These are phyloP conservation scores for Heliconius cydno DNA, from an alignment of 2,888 invertebrate species.

Conservation along the genomic window DNA sequence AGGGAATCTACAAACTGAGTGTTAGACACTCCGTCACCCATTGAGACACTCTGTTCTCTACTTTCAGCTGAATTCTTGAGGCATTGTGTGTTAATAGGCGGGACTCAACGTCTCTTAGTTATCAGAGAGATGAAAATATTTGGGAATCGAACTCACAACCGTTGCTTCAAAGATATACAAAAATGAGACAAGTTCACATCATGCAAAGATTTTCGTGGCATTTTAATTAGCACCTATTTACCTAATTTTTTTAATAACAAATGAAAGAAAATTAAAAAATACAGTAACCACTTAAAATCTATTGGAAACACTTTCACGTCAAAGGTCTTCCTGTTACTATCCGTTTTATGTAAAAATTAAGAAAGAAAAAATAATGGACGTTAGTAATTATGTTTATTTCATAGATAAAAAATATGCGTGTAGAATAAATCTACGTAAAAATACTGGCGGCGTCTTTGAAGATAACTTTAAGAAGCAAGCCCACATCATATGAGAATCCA, in stretches of 20 bases:
- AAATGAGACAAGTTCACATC: no score
- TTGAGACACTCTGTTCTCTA: no score
- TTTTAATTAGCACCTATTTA: no score
- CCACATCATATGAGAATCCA: slow-evolving; percentile 46
- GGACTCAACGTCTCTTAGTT: no score
- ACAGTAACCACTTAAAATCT: not conserved
- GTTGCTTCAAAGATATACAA: no score
- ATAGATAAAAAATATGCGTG: not conserved
- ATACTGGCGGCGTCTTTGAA: slow-evolving; percentile 15
- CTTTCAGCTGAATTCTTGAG: no score
- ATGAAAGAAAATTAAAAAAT: not conserved
- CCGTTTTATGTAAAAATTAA: not conserved
- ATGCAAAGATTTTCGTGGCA: no score
- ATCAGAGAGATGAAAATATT: no score
- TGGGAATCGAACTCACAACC: no score
- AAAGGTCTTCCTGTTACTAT: not conserved
- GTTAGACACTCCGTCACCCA: no score
- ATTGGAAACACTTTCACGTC: not conserved
- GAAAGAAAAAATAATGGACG: not conserved
- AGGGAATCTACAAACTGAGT: no score
- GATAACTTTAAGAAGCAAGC: slow-evolving; percentile 14
- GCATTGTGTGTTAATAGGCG: no score
- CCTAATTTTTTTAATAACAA: not conserved
- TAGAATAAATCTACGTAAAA: slow-evolving; percentile 17
- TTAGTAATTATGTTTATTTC: not conserved